Evolutionary conservation across 1,140 invertebrate genomes (phyloP), one percentile per base, ranked within the genome.

Genomic region (Phortica variegata): DNA sequence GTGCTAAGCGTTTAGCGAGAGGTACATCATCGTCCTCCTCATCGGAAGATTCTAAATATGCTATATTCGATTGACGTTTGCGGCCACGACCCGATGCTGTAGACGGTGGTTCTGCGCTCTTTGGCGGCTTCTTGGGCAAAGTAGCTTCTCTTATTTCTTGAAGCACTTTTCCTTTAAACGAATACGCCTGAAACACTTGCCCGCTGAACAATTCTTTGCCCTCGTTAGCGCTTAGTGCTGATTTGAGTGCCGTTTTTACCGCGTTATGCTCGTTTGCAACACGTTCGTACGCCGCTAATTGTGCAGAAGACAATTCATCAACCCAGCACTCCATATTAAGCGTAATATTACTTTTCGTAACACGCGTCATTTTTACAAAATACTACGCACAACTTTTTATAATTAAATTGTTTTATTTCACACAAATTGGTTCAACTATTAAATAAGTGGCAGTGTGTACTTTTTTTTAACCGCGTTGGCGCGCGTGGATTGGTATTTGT

Each of bases 271-370:
- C 83, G 44, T 81, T 79, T 65, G 83, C 65, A 49, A 77, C 79
- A 79, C 82, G 73, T 49, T 80, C 79, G 47, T 82, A 79, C 21
- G 78, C 72, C 38, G 69, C 49, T 10, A 82, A 60, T 60, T 88
- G 86, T 6, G 76, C 79, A 44, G 84, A 81, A 4, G 81, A 84
- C 0, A 88, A 69, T 34, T 85, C 85, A 34, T 88, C 86, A 39
- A 86, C 83, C 71, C 78, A 78, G 53, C 84, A 85, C 41, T 87
- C 85, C 56, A 88, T 74, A 52, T 85, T 83, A 15, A 87, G 63
- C 20, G 58, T 62, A 40, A 74, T 70, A 49, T 74, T 71, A 59
- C 61, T 73, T 57, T 56, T 62, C 23, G 71, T 65, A 32, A 73
- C 60, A 45, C 66, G 63, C 66, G 72, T 69, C 63, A 68, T 68